phyloP scores from a whole-genome alignment of 1,140 invertebrate species.

The Asbolus verrucosus region DNA sequence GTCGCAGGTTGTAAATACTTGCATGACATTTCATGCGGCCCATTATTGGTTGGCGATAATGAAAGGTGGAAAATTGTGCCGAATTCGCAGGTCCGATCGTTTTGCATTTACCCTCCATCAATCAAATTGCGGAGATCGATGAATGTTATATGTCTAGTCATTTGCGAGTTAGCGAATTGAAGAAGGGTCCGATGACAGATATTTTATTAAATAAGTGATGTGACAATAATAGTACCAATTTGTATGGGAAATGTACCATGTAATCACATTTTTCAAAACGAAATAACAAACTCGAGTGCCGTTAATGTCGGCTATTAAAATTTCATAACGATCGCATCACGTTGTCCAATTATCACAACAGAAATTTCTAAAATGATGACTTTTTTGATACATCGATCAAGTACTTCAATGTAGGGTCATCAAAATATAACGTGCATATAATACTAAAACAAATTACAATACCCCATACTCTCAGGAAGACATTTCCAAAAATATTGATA shows the following conservation, averaged over 20 bases:
- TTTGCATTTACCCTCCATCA: constrained; percentile 15
- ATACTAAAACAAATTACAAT: no score
- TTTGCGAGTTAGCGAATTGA: no score
- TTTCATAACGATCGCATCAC: background rate
- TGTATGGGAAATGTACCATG: constrained; percentile 4
- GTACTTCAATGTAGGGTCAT: no score
- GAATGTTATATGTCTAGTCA: constrained; percentile 20
- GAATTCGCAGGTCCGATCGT: constrained; percentile 5
- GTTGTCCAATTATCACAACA: no score
- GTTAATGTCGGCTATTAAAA: background rate
- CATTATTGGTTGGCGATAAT: background rate
- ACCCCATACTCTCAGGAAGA: no score
- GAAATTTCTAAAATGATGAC: no score
- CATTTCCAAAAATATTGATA: no score
- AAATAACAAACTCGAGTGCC: background rate
- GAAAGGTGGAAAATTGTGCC: constrained; percentile 23
- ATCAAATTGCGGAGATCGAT: constrained; percentile 31
- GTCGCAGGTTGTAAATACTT: no score
- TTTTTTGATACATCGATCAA: no score
- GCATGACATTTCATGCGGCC: no score
- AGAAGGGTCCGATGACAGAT: constrained; percentile 20
- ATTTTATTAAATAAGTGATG: constrained; percentile 35
- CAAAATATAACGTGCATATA: no score
- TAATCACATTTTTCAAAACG: constrained; percentile 1
- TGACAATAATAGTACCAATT: constrained; percentile 21